These are phyloP conservation scores for Trichopoda pennipes DNA, from an alignment of 2,888 invertebrate genomes.

Conservation along the genomic window DNA sequence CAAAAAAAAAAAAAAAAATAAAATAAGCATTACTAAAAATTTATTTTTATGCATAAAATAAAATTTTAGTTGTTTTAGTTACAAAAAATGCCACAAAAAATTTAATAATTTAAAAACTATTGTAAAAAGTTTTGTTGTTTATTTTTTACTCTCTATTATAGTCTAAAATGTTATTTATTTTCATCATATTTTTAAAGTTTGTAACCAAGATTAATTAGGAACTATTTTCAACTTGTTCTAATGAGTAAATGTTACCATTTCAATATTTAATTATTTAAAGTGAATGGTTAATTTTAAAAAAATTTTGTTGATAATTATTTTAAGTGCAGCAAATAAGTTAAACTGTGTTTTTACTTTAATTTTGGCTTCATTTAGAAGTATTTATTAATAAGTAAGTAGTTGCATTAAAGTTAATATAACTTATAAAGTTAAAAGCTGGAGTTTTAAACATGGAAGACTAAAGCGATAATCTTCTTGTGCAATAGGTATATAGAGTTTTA, in stretches of 20 bases:
- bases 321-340: too few species aligned
- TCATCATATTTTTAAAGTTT: not conserved
- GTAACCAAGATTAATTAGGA: not conserved
- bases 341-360: too few species aligned
- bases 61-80: constrained; percentile 34
- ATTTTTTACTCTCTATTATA: not conserved
- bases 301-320: too few species aligned
- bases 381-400: too few species aligned
- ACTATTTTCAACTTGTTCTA: not conserved
- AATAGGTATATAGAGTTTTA: too few species aligned
- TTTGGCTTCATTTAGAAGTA: too few species aligned
- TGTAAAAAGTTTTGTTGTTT: not conserved
- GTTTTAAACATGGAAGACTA: too few species aligned
- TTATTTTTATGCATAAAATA: constrained; percentile 48
- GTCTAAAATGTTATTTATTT: not conserved
- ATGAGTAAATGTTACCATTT: not conserved
- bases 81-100: not conserved
- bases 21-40: constrained; percentile 5
- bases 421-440: too few species aligned
- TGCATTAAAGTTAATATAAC: too few species aligned
- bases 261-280: not conserved
- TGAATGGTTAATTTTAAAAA: not conserved
- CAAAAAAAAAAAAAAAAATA: not conserved
- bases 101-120: not conserved
- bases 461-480: too few species aligned